Conservation (phyloP, 2,797 vertebrate genomes). For the Brachymystax lenok region DNA sequence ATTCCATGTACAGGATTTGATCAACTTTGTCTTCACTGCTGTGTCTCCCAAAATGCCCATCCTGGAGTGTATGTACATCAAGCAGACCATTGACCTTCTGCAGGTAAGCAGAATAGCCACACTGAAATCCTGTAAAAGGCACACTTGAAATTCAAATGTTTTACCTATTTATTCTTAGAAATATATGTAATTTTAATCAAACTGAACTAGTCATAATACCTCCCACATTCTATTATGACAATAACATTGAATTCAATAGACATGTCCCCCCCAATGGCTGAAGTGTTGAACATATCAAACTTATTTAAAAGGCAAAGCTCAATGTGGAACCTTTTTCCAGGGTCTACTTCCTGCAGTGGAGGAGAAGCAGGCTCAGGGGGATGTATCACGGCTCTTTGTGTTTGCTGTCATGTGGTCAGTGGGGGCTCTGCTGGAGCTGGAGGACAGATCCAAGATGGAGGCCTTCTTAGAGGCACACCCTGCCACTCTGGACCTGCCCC, state of each 20-base stretch:
- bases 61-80: constrained; percentile 87
- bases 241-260: too few relatives aligned
- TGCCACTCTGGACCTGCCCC: constrained; percentile 75
- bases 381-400: constrained; percentile 75
- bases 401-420: constrained; percentile 86
- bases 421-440: constrained; percentile 81
- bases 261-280: too few relatives aligned
- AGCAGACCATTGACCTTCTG: constrained; percentile 83
- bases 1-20: constrained; percentile 69
- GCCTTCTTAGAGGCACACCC: constrained; percentile 70
- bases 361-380: constrained; percentile 70
- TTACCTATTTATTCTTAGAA: neutral
- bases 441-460: constrained; percentile 83
- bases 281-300: too few relatives aligned
- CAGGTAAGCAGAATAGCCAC: constrained; percentile 68
- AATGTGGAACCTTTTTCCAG: constrained; percentile 51
- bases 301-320: neutral
- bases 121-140: neutral
- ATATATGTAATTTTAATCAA: neutral
- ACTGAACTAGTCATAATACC: neutral
- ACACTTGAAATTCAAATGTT: neutral
- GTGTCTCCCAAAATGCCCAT: constrained; percentile 83
- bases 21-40: constrained; percentile 81
- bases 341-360: constrained; percentile 73
- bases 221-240: neutral